Base-by-base conservation (phyloP, 2,797 vertebrate genomes). In the Labroides dimidiatus region DNA sequence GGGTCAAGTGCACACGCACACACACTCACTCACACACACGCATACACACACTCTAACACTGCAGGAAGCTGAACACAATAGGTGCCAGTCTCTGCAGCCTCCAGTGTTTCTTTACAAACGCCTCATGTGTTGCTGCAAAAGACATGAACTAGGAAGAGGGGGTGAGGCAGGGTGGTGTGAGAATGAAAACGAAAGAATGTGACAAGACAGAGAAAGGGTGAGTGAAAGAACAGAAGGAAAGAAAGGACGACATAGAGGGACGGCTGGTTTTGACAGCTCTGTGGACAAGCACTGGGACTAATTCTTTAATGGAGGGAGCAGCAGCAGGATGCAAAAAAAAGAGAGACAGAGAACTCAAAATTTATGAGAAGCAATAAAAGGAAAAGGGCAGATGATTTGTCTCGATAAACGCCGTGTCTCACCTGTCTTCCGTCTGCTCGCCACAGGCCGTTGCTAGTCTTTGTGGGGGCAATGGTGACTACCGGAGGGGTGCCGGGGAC, bases 381-480 rank as follows among this genome's bases (percentile, higher is more conserved):
- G 43, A 51, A 47, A 60, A 64, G n/a, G n/a, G 64, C 78, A 73
- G 72, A 72, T 64, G 63, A 67, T 53, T 42, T 12, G 36, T 57
- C 51, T 71, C 60, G 39, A 69, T 37, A 16, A 72, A 55, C 17
- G 10, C 2, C 4, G 2, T 23, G 8, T 59, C 75, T 83, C 74
- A 91, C 93, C 91, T 92, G 93, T 62, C 89, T 87, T 64, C 91
- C 83, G 78, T 93, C 90, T 8, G 89, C 75, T 84, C 92, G 89
- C 90, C 92, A 89, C 83, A 90, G 90, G 86, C 89, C 84, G 89
- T 87, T 90, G 86, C 78, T 93, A 63, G 84, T 90, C 82, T 91
- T 91, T 10, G 96, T 98, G 8, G 97, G 97, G 53, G 97, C 97
- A 8, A 99, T 99, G 82, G 97, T 98, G 89, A 98, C 98, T 1